phyloP scores from a whole-genome alignment of 2,888 invertebrate species.

The Heliconius cydno region DNA sequence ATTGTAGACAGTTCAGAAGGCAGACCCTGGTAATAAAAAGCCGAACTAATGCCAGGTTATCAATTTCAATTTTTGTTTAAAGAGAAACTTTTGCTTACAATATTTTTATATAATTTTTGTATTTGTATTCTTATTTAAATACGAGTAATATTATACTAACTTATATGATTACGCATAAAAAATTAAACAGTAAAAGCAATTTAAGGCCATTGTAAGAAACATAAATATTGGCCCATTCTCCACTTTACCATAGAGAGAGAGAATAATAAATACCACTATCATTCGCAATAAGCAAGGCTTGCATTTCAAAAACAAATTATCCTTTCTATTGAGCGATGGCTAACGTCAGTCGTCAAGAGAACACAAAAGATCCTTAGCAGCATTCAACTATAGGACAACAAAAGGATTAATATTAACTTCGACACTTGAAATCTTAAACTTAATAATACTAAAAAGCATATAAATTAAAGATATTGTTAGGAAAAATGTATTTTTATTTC shows the following conservation, averaged over 20 bases:
- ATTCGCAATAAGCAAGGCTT: slow-evolving; percentile 27
- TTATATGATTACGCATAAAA: neutral
- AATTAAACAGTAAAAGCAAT: slow-evolving; percentile 18
- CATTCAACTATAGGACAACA: slow-evolving; percentile 5
- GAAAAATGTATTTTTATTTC: neutral
- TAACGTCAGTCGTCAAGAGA: slow-evolving; percentile 25
- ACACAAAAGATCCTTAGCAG: slow-evolving; percentile 19
- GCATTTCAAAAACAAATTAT: slow-evolving; percentile 28
- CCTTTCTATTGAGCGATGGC: slow-evolving; percentile 29
- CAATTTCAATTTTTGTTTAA: neutral
- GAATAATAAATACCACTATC: slow-evolving; percentile 20
- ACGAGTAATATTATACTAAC: neutral
- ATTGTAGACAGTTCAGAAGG: neutral
- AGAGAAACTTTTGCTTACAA: too few relatives aligned
- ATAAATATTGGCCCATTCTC: slow-evolving; percentile 20
- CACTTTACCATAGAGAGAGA: slow-evolving; percentile 11
- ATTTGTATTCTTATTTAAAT: neutral
- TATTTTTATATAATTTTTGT: too few relatives aligned
- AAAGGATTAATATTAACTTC: slow-evolving; percentile 23
- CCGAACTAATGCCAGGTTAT: neutral
- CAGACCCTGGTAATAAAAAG: neutral
- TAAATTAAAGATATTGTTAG: neutral
- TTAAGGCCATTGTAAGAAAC: slow-evolving; percentile 20
- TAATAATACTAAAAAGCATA: slow-evolving; percentile 7
- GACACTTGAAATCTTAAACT: slow-evolving; percentile 18